Percentiles rank a stretch among this genome's conserved stretches.
Evolutionary conservation across 1,140 invertebrate genomes (phyloP).

Genomic region (Caerostris extrusa): DNA sequence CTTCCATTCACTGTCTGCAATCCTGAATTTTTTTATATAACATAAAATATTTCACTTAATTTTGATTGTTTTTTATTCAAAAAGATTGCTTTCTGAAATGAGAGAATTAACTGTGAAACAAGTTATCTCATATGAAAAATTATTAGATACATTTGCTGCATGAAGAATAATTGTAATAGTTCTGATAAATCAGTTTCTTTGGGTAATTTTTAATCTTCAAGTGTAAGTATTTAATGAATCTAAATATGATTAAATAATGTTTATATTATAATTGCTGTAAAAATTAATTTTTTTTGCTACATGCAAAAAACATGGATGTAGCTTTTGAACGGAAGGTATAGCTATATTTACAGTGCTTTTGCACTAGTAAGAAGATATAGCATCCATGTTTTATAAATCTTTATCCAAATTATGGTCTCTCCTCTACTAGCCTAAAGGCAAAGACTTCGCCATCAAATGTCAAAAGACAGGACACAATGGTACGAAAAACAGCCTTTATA

Average conservation of each 20-base stretch:
- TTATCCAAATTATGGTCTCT: constrained; percentile 77
- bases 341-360: constrained; percentile 66
- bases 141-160: background rate
- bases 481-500: constrained; percentile 72
- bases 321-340: constrained; percentile 77
- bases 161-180: background rate
- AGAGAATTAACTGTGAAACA: too few relatives aligned
- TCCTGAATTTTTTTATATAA: constrained; percentile 46
- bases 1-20: constrained; percentile 77
- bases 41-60: constrained; percentile 19
- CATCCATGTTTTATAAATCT: constrained; percentile 75
- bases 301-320: constrained; percentile 65
- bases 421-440: constrained; percentile 76
- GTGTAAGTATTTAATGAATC: background rate
- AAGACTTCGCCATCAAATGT: constrained; percentile 70
- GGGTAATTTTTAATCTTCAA: background rate
- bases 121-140: too few relatives aligned
- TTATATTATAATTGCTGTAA: background rate
- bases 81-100: too few relatives aligned
- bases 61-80: background rate
- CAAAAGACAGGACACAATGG: constrained; percentile 75
- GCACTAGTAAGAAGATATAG: constrained; percentile 69
- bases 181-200: background rate
- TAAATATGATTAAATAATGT: background rate
- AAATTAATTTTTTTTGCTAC: constrained; percentile 16